These are phyloP conservation scores for Telmatherina bonti DNA, from an alignment of 2,797 vertebrate species.

Conservation along the genomic window DNA sequence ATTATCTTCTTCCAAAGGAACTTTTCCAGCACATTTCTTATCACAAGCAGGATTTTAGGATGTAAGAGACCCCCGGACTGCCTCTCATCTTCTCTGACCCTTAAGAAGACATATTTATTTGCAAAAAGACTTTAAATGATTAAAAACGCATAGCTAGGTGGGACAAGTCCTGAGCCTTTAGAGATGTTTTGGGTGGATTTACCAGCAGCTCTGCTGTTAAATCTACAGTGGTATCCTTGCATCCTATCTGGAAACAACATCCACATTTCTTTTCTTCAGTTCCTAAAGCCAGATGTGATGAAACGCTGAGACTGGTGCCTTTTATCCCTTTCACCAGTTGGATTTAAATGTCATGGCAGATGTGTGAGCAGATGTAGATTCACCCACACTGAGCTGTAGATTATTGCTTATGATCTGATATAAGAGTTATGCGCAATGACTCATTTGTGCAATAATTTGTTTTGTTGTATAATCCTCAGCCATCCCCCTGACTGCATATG, in stretches of 20 bases:
- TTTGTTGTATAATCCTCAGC: conserved; percentile 79
- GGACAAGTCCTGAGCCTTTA: background rate
- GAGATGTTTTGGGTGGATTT: conserved; percentile 10
- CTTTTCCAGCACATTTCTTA: too few species aligned
- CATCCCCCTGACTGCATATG: conserved; percentile 95
- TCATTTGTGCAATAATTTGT: conserved; percentile 32
- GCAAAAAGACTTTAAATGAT: background rate
- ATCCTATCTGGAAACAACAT: too few species aligned
- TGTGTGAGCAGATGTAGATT: conserved; percentile 58
- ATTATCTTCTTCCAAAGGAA: too few species aligned
- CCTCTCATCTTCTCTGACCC: too few species aligned
- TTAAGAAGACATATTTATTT: too few species aligned
- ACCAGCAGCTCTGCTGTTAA: conserved; percentile 10
- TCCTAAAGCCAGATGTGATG: background rate
- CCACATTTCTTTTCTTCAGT: conserved; percentile 9
- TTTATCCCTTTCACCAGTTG: conserved; percentile 11
- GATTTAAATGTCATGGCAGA: conserved; percentile 48
- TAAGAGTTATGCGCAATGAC: conserved; percentile 14
- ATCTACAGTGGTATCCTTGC: conserved; percentile 44
- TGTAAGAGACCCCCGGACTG: too few species aligned
- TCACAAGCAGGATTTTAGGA: too few species aligned
- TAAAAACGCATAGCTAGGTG: background rate
- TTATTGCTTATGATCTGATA: conserved; percentile 36
- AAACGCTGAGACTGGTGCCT: background rate
- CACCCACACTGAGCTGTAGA: conserved; percentile 42